Evolutionary conservation across 2,888 invertebrate genomes (phyloP).

Genomic region (Prenolepis imparis): DNA sequence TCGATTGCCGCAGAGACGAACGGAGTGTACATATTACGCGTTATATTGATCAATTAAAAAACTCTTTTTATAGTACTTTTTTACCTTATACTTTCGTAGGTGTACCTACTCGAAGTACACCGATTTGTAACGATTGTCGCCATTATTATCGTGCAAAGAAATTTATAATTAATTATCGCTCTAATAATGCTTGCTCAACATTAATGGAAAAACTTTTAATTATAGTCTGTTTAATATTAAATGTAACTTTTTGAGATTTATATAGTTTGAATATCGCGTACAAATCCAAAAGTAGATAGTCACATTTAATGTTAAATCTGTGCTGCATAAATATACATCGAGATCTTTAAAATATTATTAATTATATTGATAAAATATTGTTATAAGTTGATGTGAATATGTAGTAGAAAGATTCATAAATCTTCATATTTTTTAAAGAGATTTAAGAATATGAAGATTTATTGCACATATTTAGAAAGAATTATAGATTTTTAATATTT

Average conservation of each 20-base stretch:
- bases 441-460: not conserved
- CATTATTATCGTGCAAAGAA: constrained; percentile 59
- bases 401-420: not conserved
- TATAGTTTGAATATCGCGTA: not conserved
- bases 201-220: not conserved
- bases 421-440: not conserved
- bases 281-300: not conserved
- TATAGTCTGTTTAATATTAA: not conserved
- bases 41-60: constrained; percentile 67
- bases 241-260: constrained; percentile 12
- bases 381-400: not conserved
- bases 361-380: not conserved
- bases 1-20: constrained; percentile 59
- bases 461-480: not conserved
- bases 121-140: constrained; percentile 60
- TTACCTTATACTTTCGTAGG: constrained; percentile 59
- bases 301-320: not conserved
- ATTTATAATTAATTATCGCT: not conserved
- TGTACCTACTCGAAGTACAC: constrained; percentile 59
- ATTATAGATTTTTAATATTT: not conserved
- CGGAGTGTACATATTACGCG: constrained; percentile 47
- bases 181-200: not conserved
- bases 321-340: not conserved
- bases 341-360: constrained; percentile 2
- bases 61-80: constrained; percentile 26